Evolutionary conservation across 2,113 vertebrate genomes (phyloP), one percentile per base, ranked within the genome.

Genomic region (Lontra canadensis): DNA sequence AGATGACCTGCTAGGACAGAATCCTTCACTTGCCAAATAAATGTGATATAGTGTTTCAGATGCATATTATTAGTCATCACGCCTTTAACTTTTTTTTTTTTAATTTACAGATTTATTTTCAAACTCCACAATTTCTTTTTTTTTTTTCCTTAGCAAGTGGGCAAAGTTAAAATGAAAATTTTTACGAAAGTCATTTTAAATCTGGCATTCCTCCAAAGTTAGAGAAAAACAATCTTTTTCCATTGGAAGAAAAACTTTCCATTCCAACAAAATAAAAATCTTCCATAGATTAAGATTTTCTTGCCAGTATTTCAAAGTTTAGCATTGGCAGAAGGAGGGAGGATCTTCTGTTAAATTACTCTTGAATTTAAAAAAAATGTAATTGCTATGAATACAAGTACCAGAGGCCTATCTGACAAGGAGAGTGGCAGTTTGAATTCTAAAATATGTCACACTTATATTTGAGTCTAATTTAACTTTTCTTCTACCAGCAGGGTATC

Each of bases 401-500:
- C 84, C 49, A 47, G 42, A 94, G 95, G 71, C 12, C 69, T 94
- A 15, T n/a, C 42, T 82, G 91, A 85, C 44, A 96, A 78, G 39
- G 21, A 90, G 79, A 81, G 29, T 95, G 67, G 78, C 73, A 91
- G 61, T 88, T 91, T 14, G 86, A 86, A 96, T 90, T 94, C 44
- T 85, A 90, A 92, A 97, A 92, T 95, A 96, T 96, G 94, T 88
- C 78, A 87, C 29, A 89, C 7, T 96, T 88, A 90, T 49, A 91
- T 80, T 91, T 93, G 73, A 95, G 90, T 90, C 65, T 97, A 98
- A 96, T 93, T 97, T 97, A 82, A 74, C 94, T 97, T 95, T 96
- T 85, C 49, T 20, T 67, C 69, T 90, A 90, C 18, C 88, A 97
- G 67, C 34, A 93, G 49, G 84, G 26, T 49, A 97, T 90, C 85